Evolutionary conservation across 2,113 vertebrate species (phyloP), one percentile per base, ranked within the genome.

Genomic region (Syrmaticus mikado): DNA sequence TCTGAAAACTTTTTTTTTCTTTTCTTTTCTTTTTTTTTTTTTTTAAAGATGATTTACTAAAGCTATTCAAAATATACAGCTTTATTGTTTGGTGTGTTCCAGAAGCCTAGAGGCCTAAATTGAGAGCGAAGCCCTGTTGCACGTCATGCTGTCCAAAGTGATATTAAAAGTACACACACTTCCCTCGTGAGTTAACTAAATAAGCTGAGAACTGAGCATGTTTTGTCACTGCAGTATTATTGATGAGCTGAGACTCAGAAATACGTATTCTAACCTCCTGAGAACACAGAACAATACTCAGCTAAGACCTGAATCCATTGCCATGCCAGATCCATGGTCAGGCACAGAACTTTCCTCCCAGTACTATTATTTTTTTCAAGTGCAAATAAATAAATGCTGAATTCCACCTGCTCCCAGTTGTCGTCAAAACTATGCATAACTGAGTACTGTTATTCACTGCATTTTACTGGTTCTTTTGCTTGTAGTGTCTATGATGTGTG

Each of bases 41-140:
- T 86, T 66, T 11, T 89, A 83, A 48, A 88, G 65, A 67, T 89
- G 75, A 94, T 87, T 92, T 94, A 86, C 65, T 85, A 87, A 86
- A 91, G 82, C 75, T 87, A 81, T 92, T 94, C 46, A 87, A 91
- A 95, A 91, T 60, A 82, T 24, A 81, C 84, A 85, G 5, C 68
- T 89, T 92, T 83, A 87, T 86, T 91, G 50, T 85, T 74, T 90
- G 40, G 57, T 83, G 46, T 19, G 45, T 77, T 92, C 82, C 68
- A 72, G 79, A 92, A 85, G 65, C 91, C 75, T 89, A 52, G 82
- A 81, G 90, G 52, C 68, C 79, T 48, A 85, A 93, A 91, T 2
- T 53, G 82, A 94, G 89, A 91, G 46, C 0, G 2, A 92, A 65
- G 87, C 46, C 60, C 61, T 6, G 1, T 48, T 81, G 61, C 85